These are phyloP conservation scores for Araneus ventricosus DNA, from an alignment of 1,140 invertebrate species.

Conservation along the genomic window DNA sequence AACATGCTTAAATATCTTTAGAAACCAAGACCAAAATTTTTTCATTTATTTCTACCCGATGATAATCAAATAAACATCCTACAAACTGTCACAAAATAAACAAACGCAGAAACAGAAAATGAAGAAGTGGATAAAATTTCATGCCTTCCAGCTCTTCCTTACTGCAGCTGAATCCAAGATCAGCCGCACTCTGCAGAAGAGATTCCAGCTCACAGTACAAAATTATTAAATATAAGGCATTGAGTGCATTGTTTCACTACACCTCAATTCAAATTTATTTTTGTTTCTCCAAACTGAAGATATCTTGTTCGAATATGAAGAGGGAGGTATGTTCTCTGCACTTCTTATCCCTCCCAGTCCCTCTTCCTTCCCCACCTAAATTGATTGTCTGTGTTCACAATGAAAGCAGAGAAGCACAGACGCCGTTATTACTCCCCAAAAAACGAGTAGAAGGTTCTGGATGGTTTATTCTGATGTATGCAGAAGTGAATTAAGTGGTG, in stretches of 20 bases:
- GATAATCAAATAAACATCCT: no score
- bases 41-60: no score
- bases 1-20: no score
- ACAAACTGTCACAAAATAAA: no score
- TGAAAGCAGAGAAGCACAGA: neutral
- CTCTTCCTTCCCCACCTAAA: neutral
- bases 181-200: neutral
- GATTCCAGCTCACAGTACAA: neutral
- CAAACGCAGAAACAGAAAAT: no score
- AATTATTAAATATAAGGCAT: neutral
- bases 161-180: neutral
- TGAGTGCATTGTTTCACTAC: neutral
- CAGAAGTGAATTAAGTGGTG: no score
- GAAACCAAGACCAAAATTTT: no score
- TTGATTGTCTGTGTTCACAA: neutral
- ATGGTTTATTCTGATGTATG: no score
- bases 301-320: neutral
- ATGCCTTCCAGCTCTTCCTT: no score
- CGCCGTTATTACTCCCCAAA: neutral
- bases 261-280: neutral
- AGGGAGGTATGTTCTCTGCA: neutral
- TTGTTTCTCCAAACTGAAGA: neutral
- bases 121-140: no score
- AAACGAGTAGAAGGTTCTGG: no score
- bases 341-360: no score